Percentiles rank a stretch among this genome's conserved stretches.
phyloP scores from a whole-genome alignment of 2,797 vertebrate genomes.

The Gallinago solitaria region DNA sequence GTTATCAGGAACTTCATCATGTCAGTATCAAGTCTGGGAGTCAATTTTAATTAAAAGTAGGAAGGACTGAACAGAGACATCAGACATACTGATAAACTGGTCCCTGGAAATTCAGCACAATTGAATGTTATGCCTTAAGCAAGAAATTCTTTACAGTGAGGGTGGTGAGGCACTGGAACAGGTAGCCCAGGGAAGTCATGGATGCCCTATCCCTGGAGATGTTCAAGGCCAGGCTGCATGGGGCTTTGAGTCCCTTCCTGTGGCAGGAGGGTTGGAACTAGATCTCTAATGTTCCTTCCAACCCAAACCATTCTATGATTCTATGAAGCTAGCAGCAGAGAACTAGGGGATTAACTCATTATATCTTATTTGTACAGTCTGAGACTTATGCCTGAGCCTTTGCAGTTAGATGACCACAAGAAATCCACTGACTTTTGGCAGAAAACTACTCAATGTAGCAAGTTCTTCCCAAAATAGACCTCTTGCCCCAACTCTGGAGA shows the following conservation, averaged over 20 bases:
- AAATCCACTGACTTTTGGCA: not conserved
- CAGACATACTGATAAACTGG: not conserved
- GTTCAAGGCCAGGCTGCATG: too few relatives aligned
- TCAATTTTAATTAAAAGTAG: not conserved
- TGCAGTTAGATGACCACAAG: not conserved
- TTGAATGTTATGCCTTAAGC: not conserved
- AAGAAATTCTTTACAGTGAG: not conserved
- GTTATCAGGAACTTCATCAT: not conserved
- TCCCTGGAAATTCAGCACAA: not conserved
- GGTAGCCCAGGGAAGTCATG: too few relatives aligned
- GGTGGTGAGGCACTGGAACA: too few relatives aligned
- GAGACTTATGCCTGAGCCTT: not conserved
- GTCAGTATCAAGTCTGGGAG: not conserved
- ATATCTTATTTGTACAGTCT: not conserved
- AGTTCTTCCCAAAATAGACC: not conserved
- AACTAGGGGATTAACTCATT: not conserved
- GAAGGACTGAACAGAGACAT: not conserved
- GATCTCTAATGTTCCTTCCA: too few relatives aligned
- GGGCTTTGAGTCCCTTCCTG: too few relatives aligned
- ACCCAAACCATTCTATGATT: too few relatives aligned
- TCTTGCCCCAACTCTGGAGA: not conserved
- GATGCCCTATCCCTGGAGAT: too few relatives aligned
- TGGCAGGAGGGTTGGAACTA: too few relatives aligned
- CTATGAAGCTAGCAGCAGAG: too few relatives aligned
- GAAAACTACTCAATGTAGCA: not conserved